Percentiles rank a stretch among this genome's conserved stretches.
Conservation (phyloP, 2,888 invertebrate species). For the Augiades crinisus region DNA sequence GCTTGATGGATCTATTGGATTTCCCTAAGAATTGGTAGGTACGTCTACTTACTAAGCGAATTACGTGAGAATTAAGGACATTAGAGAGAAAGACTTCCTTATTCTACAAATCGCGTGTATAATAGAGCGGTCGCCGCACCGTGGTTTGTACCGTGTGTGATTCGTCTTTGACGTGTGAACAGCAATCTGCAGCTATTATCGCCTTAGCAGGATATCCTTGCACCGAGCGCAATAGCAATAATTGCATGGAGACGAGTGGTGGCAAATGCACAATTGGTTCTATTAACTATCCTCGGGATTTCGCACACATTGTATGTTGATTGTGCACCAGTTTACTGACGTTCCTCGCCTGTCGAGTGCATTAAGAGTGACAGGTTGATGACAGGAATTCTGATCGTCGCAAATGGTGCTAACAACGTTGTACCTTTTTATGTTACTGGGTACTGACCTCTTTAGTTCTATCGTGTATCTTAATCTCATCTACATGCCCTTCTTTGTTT, state of each 20-base stretch:
- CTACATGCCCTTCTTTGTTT: too few relatives aligned
- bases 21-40: too few relatives aligned
- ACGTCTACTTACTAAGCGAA: too few relatives aligned
- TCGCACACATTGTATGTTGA: background rate
- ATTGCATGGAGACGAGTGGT: slow-evolving; percentile 13
- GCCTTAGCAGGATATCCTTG: slow-evolving; percentile 24
- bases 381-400: background rate
- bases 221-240: slow-evolving; percentile 16
- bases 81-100: too few relatives aligned
- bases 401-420: background rate
- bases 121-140: background rate
- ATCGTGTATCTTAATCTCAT: too few relatives aligned
- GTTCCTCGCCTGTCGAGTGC: background rate
- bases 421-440: background rate
- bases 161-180: slow-evolving; percentile 14
- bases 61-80: too few relatives aligned
- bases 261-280: slow-evolving; percentile 12
- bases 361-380: slow-evolving; percentile 6
- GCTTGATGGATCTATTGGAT: background rate
- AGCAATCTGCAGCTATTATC: slow-evolving; percentile 20
- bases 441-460: background rate
- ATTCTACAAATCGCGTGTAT: background rate
- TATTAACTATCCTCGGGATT: slow-evolving; percentile 12
- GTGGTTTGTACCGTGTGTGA: slow-evolving; percentile 3
- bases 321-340: background rate